Evolutionary conservation across 1,140 invertebrate genomes (phyloP).

Genomic region (Melanaphis sacchari): DNA sequence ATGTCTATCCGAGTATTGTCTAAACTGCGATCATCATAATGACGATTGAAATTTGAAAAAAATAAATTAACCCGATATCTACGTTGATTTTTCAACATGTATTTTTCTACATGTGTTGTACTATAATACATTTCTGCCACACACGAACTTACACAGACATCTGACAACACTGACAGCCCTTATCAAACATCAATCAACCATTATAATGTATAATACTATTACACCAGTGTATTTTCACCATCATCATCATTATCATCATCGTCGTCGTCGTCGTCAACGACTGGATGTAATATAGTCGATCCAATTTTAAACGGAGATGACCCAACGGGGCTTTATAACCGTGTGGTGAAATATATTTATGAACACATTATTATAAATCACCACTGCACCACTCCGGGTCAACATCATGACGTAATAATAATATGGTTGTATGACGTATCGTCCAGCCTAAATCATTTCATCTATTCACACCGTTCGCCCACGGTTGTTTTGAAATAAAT

Average conservation of each 20-base stretch:
- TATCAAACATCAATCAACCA: not conserved
- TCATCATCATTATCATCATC: not conserved
- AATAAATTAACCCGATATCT: not conserved
- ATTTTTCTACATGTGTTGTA: not conserved
- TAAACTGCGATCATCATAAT: not conserved
- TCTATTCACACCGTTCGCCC: not conserved
- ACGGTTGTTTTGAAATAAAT: not conserved
- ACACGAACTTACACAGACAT: not conserved
- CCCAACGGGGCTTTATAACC: not conserved
- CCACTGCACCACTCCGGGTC: too few relatives aligned
- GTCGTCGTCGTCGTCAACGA: too few relatives aligned
- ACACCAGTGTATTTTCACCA: not conserved
- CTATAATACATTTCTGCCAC: not conserved
- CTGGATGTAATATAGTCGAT: not conserved
- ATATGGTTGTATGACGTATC: not conserved
- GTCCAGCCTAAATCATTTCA: not conserved
- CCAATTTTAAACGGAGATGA: not conserved
- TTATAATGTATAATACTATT: not conserved
- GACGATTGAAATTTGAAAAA: not conserved
- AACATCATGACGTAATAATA: not conserved
- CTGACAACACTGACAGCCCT: not conserved
- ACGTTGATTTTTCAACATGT: not conserved
- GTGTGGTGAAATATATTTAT: not conserved
- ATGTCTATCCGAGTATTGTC: not conserved
- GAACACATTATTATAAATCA: constrained; percentile 12